Evolutionary conservation across 2,888 invertebrate genomes (phyloP), one percentile per base, ranked within the genome.

Genomic region (Macaria liturata): DNA sequence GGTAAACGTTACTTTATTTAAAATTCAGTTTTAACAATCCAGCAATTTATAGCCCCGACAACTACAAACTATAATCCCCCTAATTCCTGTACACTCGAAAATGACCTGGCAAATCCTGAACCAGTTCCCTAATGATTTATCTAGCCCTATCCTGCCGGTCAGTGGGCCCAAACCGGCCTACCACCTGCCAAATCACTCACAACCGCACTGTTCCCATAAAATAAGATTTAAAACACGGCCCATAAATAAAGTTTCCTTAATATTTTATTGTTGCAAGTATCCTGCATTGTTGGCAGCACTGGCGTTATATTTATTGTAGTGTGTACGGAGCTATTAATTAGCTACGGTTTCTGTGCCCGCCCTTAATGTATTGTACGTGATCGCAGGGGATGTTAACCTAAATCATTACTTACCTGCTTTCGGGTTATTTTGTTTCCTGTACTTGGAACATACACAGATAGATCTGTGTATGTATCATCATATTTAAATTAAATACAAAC

Each of bases 201-300:
- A 67, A 87, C 89, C 89, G 70, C 89, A 88, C 89, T 88, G 85
- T 91, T 91, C 91, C 91, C 91, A 91, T 91, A 91, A 90, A 91
- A 90, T 88, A 84, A 87, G 88, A 90, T 90, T 84, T 83, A 81
- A 80, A 83, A 81, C 82, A 74, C 71, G 80, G 49, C 72, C 72
- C 78, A 83, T 83, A 84, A 83, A 84, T 83, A 80, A 78, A 75
- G 70, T 79, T 76, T 76, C 73, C 66, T 76, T 76, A 76, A 73
- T 20, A 20, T 20, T 20, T 20, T 20, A 20, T 20, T 20, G 20
- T 20, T 20, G 20, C 20, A 20, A 20, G 20, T 20, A 20, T 20
- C 20, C 20, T 20, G 20, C 20, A 49, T 58, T 58, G 58, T 58
- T 58, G 53, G 49, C 58, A 46, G 49, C 53, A 57, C 43, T 53